phyloP scores from a whole-genome alignment of 2,888 invertebrate genomes.

The Celastrina argiolus region DNA sequence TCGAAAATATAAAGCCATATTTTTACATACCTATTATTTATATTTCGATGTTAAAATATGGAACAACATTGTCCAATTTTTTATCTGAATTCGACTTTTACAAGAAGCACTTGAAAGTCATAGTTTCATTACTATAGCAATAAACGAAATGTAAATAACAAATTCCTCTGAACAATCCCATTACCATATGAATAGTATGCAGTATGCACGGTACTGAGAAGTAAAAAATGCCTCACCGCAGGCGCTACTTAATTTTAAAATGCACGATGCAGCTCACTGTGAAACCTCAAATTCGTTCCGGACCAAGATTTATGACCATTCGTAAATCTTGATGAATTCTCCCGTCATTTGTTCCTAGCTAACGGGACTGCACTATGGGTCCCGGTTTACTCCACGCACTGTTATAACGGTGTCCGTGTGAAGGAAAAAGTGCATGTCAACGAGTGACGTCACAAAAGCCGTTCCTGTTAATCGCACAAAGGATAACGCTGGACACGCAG shows the following conservation, averaged over 20 bases:
- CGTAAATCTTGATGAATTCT: conserved; percentile 62
- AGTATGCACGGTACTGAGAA: conserved; percentile 13
- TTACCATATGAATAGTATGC: conserved; percentile 13
- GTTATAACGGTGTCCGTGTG: conserved; percentile 63
- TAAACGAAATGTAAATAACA: background rate
- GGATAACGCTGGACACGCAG: conserved; percentile 53
- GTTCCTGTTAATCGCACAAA: conserved; percentile 63
- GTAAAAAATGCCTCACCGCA: conserved; percentile 43
- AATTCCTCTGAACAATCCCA: conserved; percentile 40
- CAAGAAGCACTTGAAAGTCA: background rate
- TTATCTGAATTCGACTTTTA: background rate
- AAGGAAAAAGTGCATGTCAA: conserved; percentile 69
- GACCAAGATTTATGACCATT: conserved; percentile 53
- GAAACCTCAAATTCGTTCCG: conserved; percentile 72
- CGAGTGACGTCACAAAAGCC: conserved; percentile 66
- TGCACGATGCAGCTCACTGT: conserved; percentile 48
- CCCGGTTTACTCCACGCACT: conserved; percentile 72
- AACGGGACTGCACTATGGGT: conserved; percentile 56
- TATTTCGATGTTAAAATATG: background rate
- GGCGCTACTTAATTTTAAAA: conserved; percentile 48
- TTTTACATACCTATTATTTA: background rate
- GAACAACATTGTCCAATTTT: background rate
- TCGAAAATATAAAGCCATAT: background rate
- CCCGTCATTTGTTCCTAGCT: conserved; percentile 64
- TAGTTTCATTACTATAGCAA: conserved; percentile 45